Evolutionary conservation across 2,797 vertebrate genomes (phyloP), one percentile per base, ranked within the genome.

Genomic region (Mormyrops boulengeri): DNA sequence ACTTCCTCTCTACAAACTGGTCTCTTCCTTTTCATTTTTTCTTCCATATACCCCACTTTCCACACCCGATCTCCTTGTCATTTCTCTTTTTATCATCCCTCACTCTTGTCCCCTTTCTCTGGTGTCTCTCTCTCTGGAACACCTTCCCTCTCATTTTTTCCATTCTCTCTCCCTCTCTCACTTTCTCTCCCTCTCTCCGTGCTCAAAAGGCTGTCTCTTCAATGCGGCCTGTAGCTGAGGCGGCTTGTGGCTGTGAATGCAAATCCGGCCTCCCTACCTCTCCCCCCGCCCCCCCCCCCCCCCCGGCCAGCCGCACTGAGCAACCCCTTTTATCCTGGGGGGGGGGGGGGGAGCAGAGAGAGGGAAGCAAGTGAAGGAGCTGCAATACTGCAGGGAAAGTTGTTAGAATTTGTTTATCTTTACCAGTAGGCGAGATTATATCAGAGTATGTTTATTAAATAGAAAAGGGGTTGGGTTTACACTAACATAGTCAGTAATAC

Each of bases 131-230:
- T 91, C 90, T 93, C 91, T 92, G 89, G 91, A 90, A 90, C 88
- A 85, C 88, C 85, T 82, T 90, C 69, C 88, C 87, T 26, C 7
- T 82, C 87, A 88, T 89, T 90, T 66, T 84, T 88, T 85, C 38
- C 85, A 53, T 87, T 44, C 85, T 85, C 89, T 85, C 60, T 90
- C 50, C 55, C 85, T 38, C 90, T 62, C 73, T 38, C 14, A 41
- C 69, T 86, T 66, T 88, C 82, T 89, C 60, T 2, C 62, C 53
- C 53, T 89, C 12, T 88, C 89, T 92, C 88, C 88, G 88, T 91
- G 90, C 94, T 96, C 94, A 95, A 96, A 95, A 93, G 93, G 88
- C 90, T 92, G 91, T 95, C 94, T 96, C 95, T 96, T 95, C 92
- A 94, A 93, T 92, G 93, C 93, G 89, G 92, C 93, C 94, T 94